phyloP scores from a whole-genome alignment of 1,140 invertebrate species.

The Maniola jurtina region DNA sequence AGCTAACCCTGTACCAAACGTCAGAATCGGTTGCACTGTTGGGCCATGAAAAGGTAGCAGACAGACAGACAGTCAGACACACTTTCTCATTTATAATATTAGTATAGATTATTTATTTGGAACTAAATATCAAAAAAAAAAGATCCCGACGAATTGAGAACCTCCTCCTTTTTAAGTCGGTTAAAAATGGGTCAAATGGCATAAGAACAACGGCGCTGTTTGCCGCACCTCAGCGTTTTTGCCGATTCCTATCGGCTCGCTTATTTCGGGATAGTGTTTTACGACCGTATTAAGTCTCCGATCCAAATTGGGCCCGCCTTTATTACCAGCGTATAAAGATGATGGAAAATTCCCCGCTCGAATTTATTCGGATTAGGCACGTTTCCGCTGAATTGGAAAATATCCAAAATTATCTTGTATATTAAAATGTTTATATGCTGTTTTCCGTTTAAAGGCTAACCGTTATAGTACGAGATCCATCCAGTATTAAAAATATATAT shows the following conservation, averaged over 20 bases:
- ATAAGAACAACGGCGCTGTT: neutral
- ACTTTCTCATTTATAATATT: too few relatives aligned
- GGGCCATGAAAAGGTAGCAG: too few relatives aligned
- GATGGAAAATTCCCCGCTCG: slow-evolving; percentile 36
- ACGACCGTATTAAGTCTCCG: slow-evolving; percentile 42
- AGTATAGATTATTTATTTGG: too few relatives aligned
- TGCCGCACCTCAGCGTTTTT: slow-evolving; percentile 32
- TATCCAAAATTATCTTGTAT: slow-evolving; percentile 21
- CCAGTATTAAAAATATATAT: too few relatives aligned
- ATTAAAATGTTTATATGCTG: slow-evolving; percentile 18
- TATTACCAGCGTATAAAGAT: slow-evolving; percentile 42
- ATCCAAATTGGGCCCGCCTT: slow-evolving; percentile 39
- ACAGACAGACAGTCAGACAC: too few relatives aligned
- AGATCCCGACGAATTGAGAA: too few relatives aligned
- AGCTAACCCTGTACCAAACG: too few relatives aligned
- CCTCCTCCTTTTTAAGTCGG: too few relatives aligned
- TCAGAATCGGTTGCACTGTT: too few relatives aligned
- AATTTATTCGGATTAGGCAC: slow-evolving; percentile 30
- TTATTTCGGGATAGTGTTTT: slow-evolving; percentile 46
- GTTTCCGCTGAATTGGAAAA: slow-evolving; percentile 32
- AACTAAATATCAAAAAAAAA: too few relatives aligned
- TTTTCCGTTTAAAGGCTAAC: neutral
- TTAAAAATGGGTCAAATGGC: neutral
- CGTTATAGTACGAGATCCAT: neutral
- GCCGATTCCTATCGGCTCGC: slow-evolving; percentile 31